Evolutionary conservation across 35 echinoderm and acorn worm species (phyloP).

Genomic region (Hemicentrotus pulcherrimus): DNA sequence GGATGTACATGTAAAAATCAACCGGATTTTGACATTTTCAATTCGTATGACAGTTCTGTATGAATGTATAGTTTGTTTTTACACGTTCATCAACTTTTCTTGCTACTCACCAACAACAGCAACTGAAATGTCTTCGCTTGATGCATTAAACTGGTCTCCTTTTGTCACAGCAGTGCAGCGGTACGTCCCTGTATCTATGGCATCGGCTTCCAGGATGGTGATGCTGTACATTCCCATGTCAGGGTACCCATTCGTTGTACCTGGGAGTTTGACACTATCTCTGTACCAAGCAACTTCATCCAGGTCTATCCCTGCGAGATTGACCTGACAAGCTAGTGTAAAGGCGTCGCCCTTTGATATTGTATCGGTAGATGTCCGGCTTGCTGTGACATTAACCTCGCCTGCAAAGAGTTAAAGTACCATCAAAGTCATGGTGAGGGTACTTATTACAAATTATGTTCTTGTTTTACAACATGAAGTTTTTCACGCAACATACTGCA

Average conservation of each 20-base stretch:
- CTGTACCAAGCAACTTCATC: background rate
- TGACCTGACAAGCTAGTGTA: background rate
- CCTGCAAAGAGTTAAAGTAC: background rate
- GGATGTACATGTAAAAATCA: too few relatives aligned
- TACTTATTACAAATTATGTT: too few relatives aligned
- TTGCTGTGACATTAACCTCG: background rate
- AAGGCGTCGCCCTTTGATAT: background rate
- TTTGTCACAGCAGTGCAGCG: background rate
- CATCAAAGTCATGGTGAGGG: too few relatives aligned
- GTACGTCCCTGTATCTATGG: background rate
- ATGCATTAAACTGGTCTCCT: background rate
- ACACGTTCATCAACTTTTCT: too few relatives aligned
- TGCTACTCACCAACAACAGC: background rate
- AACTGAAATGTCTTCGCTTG: background rate
- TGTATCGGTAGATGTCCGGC: background rate
- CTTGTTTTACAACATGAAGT: too few relatives aligned
- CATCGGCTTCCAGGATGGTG: background rate
- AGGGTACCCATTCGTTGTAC: background rate
- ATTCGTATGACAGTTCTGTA: too few relatives aligned
- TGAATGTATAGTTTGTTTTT: too few relatives aligned
- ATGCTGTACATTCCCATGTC: background rate
- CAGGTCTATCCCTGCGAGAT: background rate
- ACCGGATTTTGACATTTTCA: too few relatives aligned
- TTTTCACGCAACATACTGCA: too few relatives aligned
- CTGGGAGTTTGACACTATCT: background rate